These are phyloP conservation scores for Bryconaethiops microstoma DNA, from an alignment of 2,797 vertebrate species.

Conservation along the genomic window DNA sequence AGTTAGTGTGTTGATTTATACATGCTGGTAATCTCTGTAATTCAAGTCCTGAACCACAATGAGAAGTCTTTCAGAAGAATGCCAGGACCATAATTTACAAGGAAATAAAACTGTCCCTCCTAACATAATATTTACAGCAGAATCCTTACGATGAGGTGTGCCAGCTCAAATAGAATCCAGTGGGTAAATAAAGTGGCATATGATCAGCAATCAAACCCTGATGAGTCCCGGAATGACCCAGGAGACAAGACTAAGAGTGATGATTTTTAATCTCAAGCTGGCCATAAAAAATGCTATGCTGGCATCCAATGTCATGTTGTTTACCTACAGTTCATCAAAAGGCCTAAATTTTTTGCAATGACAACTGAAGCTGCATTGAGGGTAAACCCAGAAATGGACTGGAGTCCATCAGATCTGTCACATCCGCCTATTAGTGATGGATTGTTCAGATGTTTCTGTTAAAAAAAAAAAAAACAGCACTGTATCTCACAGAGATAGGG, in stretches of 20 bases:
- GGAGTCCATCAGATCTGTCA: conserved; percentile 5
- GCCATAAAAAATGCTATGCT: conserved; percentile 58
- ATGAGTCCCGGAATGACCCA: conserved; percentile 60
- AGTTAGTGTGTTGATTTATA: conserved; percentile 37
- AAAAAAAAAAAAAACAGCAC: background rate
- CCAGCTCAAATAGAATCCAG: conserved; percentile 34
- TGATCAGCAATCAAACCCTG: conserved; percentile 58
- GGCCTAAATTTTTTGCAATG: conserved; percentile 31
- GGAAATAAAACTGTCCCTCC: conserved; percentile 44
- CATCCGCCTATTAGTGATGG: conserved; percentile 37
- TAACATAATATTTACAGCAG: conserved; percentile 53
- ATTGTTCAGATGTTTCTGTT: background rate
- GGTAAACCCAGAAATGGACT: conserved; percentile 25
- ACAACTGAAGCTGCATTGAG: conserved; percentile 34
- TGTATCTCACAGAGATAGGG: background rate
- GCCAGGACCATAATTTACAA: conserved; percentile 48
- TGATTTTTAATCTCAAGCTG: conserved; percentile 62
- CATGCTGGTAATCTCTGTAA: conserved; percentile 39
- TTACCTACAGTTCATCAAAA: conserved; percentile 58
- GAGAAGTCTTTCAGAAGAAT: conserved; percentile 35
- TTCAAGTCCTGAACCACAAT: conserved; percentile 42
- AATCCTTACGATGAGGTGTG: conserved; percentile 32
- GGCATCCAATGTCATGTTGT: conserved; percentile 53
- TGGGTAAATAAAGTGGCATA: conserved; percentile 60
- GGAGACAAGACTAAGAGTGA: conserved; percentile 55